Evolutionary conservation across 37 sponge, comb jelly and placozoan genomes (phyloP).

Genomic region (Crambe crambe): DNA sequence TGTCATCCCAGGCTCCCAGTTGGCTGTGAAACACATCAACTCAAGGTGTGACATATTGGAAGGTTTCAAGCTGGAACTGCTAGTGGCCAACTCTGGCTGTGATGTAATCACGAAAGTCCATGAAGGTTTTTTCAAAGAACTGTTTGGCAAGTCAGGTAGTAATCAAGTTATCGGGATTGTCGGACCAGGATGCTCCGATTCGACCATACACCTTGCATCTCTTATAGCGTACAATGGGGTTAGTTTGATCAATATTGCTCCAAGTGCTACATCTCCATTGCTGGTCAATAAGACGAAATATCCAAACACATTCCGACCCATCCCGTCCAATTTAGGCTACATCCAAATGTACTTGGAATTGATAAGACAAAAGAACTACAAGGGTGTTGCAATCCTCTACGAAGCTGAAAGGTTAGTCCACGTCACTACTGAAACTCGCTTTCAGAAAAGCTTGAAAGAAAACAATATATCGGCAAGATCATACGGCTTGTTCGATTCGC

Average conservation of each 20-base stretch:
- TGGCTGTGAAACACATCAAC: conserved; percentile 30
- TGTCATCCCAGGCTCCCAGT: conserved; percentile 4
- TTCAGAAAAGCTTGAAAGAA: not conserved
- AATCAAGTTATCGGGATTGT: conserved; percentile 31
- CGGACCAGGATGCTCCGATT: conserved; percentile 37
- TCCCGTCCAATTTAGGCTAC: not conserved
- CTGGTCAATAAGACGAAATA: not conserved
- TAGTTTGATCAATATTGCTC: not conserved
- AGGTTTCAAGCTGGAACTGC: conserved; percentile 11
- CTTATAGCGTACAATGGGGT: not conserved
- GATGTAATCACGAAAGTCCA: not conserved
- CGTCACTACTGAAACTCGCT: not conserved
- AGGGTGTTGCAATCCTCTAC: not conserved
- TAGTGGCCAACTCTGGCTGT: conserved; percentile 19
- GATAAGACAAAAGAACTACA: not conserved
- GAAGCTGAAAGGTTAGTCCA: not conserved
- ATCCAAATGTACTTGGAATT: not conserved
- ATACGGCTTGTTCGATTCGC: not conserved
- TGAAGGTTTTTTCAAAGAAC: not conserved
- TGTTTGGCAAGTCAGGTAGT: not conserved
- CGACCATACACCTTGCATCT: conserved; percentile 3
- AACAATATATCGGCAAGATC: not conserved
- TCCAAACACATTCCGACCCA: conserved; percentile 5
- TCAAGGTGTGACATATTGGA: not conserved
- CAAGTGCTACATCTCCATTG: conserved; percentile 7